These are phyloP conservation scores for Gymnocheta viridis DNA, from an alignment of 2,888 invertebrate species.

Conservation along the genomic window DNA sequence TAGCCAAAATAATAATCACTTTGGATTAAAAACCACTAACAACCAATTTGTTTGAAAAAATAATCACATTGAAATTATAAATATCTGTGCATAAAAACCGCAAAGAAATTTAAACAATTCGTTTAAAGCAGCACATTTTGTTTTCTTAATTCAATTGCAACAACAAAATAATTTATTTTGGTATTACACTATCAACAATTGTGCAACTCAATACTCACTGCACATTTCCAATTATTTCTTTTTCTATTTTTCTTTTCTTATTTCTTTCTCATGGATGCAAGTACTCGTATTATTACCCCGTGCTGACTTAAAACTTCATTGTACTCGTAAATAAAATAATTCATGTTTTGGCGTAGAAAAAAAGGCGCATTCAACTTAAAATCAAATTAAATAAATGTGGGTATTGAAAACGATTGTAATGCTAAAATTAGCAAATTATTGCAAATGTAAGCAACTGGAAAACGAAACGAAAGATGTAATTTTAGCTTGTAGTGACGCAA, in stretches of 20 bases:
- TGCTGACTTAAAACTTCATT: conserved; percentile 7
- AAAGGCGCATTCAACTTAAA: conserved; percentile 45
- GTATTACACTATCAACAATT: conserved; percentile 53
- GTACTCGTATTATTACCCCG: not conserved
- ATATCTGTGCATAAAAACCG: not conserved
- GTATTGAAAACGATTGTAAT: conserved; percentile 26
- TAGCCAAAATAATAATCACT: too few species aligned
- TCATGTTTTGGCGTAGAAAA: conserved; percentile 44
- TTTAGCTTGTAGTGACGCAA: conserved; percentile 47
- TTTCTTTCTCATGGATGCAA: conserved; percentile 17
- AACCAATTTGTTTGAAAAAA: too few species aligned
- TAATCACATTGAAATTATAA: too few species aligned
- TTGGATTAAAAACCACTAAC: too few species aligned
- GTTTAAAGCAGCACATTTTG: not conserved
- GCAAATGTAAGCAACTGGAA: conserved; percentile 13
- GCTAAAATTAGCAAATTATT: conserved; percentile 40
- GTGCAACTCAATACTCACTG: conserved; percentile 47
- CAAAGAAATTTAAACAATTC: not conserved
- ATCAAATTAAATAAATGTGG: conserved; percentile 26
- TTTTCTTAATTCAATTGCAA: conserved; percentile 4
- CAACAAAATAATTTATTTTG: conserved; percentile 30
- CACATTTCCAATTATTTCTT: conserved; percentile 16
- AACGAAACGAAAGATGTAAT: conserved; percentile 16
- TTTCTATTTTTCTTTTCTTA: not conserved
- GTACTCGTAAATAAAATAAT: conserved; percentile 39